Base-by-base conservation (phyloP, 2,888 invertebrate genomes). In the Plagodis dolabraria region DNA sequence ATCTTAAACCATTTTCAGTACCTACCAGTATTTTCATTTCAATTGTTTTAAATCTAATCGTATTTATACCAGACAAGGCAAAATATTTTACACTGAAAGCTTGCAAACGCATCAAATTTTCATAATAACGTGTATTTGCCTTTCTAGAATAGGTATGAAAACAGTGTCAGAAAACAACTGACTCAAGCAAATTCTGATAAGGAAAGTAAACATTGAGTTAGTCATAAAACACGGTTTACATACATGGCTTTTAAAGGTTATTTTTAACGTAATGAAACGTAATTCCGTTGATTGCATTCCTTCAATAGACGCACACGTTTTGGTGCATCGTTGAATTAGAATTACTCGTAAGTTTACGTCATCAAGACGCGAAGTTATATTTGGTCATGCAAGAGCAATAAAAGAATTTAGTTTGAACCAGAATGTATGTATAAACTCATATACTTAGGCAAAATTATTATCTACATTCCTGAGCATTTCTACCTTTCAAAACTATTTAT, bases 101-200 rank as follows among this genome's bases (percentile, higher is more conserved):
- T 33, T 33, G n/a, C 34, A 33, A n/a, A 46, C 46, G 46, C 46
- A 46, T 46, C 34, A 10, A n/a, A n/a, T 34, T 47, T n/a, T 7
- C 7, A 8, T 45, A 45, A 11, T 33, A 9, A 8, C 9, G 5
- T 45, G 33, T 7, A 33, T 33, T 45, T 45, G 7, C 33, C 0
- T 45, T 10, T 8, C 22, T 8, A 43, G 11, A 43, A 11, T 8
- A 12, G 12, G 43, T 8, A 43, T 43, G 12, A 43, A 43, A 12
- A 12, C 43, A 49, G 55, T 44, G 12, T 45, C 58, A 38, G 47
- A 53, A 53, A 59, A 53, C 56, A 55, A 49, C 54, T 57, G 60
- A 60, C 51, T 60, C 51, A 60, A 54, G 47, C 46, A 59, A 53
- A 54, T 48, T 53, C 57, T 58, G 55, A 61, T 64, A 58, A 58